phyloP scores from a whole-genome alignment of 2,888 invertebrate species.

The Clanis bilineata region DNA sequence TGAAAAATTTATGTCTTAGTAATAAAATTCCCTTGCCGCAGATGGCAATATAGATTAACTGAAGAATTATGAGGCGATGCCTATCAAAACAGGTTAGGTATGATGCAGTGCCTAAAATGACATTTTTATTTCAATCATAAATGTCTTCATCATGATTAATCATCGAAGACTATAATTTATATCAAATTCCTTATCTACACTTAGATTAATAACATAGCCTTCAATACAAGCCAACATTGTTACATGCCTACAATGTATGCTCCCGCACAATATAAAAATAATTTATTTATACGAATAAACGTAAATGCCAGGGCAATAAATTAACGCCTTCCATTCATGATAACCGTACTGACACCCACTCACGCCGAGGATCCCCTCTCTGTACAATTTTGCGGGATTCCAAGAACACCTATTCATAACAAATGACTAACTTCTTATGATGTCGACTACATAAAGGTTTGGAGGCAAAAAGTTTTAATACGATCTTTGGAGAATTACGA shows the following conservation, averaged over 20 bases:
- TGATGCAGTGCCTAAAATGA: not conserved
- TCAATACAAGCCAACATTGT: not conserved
- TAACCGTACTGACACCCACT: slow-evolving; percentile 63
- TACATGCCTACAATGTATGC: not conserved
- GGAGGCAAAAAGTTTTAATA: slow-evolving; percentile 7
- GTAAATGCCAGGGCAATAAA: slow-evolving; percentile 57
- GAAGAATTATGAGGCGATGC: not conserved
- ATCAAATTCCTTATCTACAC: not conserved
- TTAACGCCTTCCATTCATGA: slow-evolving; percentile 73
- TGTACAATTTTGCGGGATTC: slow-evolving; percentile 57
- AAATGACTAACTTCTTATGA: slow-evolving; percentile 29
- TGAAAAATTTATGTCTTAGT: not conserved
- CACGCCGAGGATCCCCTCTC: slow-evolving; percentile 60
- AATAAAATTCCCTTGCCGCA: not conserved
- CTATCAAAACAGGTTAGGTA: not conserved
- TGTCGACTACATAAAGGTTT: slow-evolving; percentile 14
- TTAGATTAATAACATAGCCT: not conserved
- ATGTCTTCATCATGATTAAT: not conserved
- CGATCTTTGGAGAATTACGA: not conserved
- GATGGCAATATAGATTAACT: not conserved
- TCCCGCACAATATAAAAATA: slow-evolving; percentile 1
- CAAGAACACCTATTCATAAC: slow-evolving; percentile 48
- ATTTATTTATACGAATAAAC: slow-evolving; percentile 36
- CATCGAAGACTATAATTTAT: not conserved
- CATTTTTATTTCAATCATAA: not conserved